These are phyloP conservation scores for Solenodon paradoxus DNA, from an alignment of 2,113 vertebrate species.

Conservation along the genomic window DNA sequence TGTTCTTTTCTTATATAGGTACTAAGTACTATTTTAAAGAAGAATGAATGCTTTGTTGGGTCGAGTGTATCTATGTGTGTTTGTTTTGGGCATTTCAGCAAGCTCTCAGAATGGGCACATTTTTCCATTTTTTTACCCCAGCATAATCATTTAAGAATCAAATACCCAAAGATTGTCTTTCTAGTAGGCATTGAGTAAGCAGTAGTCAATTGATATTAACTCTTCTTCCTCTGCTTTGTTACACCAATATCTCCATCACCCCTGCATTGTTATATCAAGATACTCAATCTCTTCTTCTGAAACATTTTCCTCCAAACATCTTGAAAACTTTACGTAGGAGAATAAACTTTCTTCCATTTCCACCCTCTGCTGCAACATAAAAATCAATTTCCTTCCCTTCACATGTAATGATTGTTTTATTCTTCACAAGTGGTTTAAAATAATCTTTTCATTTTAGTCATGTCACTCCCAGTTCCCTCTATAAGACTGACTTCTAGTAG, in stretches of 20 bases:
- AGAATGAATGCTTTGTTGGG: not conserved
- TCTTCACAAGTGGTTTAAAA: not conserved
- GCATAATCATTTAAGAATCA: not conserved
- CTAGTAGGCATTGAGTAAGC: not conserved
- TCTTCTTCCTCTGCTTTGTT: not conserved
- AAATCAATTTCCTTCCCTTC: not conserved
- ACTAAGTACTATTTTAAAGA: not conserved
- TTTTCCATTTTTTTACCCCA: not conserved
- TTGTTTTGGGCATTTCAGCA: not conserved
- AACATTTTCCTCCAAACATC: not conserved
- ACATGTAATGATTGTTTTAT: not conserved
- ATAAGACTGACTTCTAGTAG: not conserved
- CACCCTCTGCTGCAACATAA: not conserved
- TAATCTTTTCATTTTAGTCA: not conserved
- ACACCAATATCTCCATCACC: accelerated
- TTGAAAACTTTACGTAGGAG: not conserved
- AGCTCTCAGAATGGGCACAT: not conserved
- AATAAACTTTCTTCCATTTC: not conserved
- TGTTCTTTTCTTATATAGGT: not conserved
- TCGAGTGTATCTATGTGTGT: not conserved
- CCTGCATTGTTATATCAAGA: not conserved
- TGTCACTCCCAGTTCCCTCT: not conserved
- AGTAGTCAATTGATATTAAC: not conserved
- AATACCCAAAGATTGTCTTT: not conserved
- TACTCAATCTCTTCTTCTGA: not conserved